Evolutionary conservation across 2,797 vertebrate genomes (phyloP).

Genomic region (Enteromius radiatus): DNA sequence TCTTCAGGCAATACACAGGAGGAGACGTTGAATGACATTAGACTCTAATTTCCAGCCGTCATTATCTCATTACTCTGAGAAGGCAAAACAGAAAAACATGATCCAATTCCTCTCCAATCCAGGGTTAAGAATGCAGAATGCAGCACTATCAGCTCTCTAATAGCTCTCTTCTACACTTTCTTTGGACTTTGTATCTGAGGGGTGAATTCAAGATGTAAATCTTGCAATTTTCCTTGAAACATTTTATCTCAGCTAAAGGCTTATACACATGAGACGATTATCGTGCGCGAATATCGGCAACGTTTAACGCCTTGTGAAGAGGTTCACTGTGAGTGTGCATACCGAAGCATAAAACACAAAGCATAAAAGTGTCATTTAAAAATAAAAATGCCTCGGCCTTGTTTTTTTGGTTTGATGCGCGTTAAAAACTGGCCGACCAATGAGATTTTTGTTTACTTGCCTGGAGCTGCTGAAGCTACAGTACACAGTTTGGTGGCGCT

Average conservation of each 20-base stretch:
- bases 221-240: neutral
- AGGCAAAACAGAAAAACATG: constrained; percentile 61
- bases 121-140: constrained; percentile 34
- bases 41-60: constrained; percentile 62
- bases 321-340: too few relatives aligned
- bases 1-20: constrained; percentile 64
- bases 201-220: constrained; percentile 11
- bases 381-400: too few relatives aligned
- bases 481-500: too few relatives aligned
- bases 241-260: neutral
- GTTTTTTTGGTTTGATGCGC: too few relatives aligned
- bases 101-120: constrained; percentile 59
- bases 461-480: too few relatives aligned
- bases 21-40: constrained; percentile 62
- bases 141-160: constrained; percentile 36
- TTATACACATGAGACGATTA: too few relatives aligned
- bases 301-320: too few relatives aligned
- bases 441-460: too few relatives aligned
- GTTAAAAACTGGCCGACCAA: too few relatives aligned
- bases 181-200: constrained; percentile 29
- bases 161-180: constrained; percentile 1
- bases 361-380: too few relatives aligned
- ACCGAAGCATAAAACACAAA: too few relatives aligned
- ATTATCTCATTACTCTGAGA: constrained; percentile 65
- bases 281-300: too few relatives aligned